A percentile compares a stretch with the other conserved stretches of the same genome.
These are phyloP conservation scores for Pluvianellus socialis DNA, from an alignment of 2,113 vertebrate species.

Conservation along the genomic window DNA sequence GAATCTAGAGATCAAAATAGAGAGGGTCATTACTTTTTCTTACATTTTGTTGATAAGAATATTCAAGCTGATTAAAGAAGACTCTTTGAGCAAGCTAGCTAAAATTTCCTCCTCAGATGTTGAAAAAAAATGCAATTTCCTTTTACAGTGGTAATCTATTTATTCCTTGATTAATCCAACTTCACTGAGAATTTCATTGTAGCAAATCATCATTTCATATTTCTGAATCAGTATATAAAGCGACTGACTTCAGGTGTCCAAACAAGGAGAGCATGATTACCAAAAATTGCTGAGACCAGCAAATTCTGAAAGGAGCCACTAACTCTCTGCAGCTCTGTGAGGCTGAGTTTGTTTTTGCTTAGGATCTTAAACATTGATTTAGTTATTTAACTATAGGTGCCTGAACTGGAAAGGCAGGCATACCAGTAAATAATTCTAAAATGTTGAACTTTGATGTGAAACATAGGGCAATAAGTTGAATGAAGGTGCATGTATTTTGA, in stretches of 20 bases:
- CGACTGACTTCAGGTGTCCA: background rate
- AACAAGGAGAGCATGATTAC: background rate
- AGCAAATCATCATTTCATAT: background rate
- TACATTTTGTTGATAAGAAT: background rate
- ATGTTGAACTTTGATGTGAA: background rate
- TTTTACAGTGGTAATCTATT: background rate
- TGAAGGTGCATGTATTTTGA: background rate
- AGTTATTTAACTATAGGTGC: background rate
- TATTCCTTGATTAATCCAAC: background rate
- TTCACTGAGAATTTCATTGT: background rate
- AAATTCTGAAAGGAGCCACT: background rate
- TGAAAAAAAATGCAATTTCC: background rate
- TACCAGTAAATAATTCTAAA: background rate
- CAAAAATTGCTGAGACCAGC: background rate
- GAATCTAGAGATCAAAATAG: background rate
- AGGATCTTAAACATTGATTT: background rate
- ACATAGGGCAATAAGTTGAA: background rate
- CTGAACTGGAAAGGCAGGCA: background rate
- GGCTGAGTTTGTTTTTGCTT: background rate
- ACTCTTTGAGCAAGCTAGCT: background rate
- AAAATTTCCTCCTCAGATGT: background rate
- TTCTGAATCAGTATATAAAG: background rate
- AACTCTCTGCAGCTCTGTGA: background rate
- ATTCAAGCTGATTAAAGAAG: conserved; percentile 2
- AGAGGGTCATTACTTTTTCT: background rate